phyloP scores from a whole-genome alignment of 2,113 vertebrate genomes.

The Myiagra hebetior region DNA sequence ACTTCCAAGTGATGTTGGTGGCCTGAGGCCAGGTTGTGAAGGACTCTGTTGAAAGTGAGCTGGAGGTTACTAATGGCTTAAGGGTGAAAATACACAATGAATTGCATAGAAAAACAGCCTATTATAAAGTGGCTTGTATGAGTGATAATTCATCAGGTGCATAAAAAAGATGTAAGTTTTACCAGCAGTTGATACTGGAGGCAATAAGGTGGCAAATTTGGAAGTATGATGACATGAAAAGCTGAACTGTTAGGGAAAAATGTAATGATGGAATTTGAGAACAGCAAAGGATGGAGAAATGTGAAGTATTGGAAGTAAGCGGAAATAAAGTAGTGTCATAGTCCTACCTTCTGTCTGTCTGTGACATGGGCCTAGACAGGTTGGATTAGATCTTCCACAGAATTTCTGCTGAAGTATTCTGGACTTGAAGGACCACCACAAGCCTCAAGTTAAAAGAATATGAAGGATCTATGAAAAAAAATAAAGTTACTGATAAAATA shows the following conservation, averaged over 20 bases:
- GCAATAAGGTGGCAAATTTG: not conserved
- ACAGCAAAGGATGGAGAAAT: not conserved
- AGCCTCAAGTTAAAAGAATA: not conserved
- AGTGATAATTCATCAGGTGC: not conserved
- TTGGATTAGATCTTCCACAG: not conserved
- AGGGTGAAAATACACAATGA: not conserved
- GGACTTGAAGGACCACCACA: not conserved
- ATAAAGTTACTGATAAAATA: not conserved
- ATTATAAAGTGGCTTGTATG: not conserved
- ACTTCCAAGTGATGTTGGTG: not conserved
- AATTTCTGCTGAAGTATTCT: not conserved
- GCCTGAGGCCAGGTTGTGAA: not conserved
- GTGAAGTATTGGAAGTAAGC: not conserved
- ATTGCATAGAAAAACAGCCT: not conserved
- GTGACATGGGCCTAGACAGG: not conserved
- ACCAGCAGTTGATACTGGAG: not conserved
- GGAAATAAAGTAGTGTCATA: not conserved
- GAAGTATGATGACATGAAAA: not conserved
- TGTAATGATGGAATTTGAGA: not conserved
- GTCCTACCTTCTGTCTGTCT: not conserved
- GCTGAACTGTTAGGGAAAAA: not conserved
- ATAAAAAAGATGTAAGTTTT: not conserved
- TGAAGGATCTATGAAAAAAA: not conserved
- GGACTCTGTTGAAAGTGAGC: not conserved
- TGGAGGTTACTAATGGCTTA: conserved; percentile 2